Evolutionary conservation across 2,888 invertebrate species (phyloP).

Genomic region (Eupithecia tripunctaria): DNA sequence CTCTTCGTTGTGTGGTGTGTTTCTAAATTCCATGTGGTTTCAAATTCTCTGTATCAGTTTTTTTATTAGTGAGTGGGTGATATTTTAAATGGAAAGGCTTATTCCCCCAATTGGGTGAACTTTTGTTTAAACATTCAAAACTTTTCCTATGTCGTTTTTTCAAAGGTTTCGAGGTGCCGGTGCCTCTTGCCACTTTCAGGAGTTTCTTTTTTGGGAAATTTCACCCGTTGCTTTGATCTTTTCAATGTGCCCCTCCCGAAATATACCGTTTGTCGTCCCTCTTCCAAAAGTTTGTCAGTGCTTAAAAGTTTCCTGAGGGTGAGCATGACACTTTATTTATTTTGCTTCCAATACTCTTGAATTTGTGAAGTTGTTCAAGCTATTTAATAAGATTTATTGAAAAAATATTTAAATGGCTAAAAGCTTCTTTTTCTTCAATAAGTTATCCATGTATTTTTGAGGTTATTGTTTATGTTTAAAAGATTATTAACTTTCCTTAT

Average conservation of each 20-base stretch:
- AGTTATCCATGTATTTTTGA: background rate
- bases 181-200: conserved; percentile 55
- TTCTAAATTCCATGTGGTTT: conserved; percentile 29
- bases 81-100: too few relatives aligned
- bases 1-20: too few relatives aligned
- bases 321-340: conserved; percentile 30
- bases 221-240: conserved; percentile 46
- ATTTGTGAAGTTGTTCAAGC: background rate
- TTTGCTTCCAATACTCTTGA: conserved; percentile 10
- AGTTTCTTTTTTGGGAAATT: conserved; percentile 58
- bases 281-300: conserved; percentile 44
- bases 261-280: conserved; percentile 46
- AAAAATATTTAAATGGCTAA: background rate
- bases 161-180: conserved; percentile 56
- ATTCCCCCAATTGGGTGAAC: conserved; percentile 30
- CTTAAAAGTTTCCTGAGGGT: conserved; percentile 43
- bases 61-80: conserved; percentile 33
- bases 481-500: background rate
- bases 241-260: conserved; percentile 47
- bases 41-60: conserved; percentile 24
- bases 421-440: background rate
- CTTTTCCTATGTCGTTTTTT: conserved; percentile 50
- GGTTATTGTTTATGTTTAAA: background rate
- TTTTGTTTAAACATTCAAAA: conserved; percentile 37
- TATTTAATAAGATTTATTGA: background rate